Evolutionary conservation across 1,140 invertebrate genomes (phyloP), one percentile per base, ranked within the genome.

Genomic region (Hypsibius dujardini): DNA sequence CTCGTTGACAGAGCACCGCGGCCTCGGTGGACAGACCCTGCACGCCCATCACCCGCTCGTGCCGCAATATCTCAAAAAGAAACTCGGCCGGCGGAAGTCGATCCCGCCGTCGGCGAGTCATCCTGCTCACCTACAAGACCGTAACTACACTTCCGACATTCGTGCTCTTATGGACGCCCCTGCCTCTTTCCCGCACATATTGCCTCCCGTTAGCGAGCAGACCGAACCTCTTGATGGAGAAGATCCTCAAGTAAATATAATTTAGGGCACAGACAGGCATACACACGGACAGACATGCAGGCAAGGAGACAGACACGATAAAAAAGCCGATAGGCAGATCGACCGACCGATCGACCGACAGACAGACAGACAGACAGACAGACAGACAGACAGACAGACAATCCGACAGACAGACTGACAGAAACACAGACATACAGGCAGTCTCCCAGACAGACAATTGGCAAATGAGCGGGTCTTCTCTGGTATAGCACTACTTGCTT

Each of bases 11-110:
- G 62, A 67, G 62, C 62, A 67, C 62, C 62, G 62, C 62, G 62
- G 62, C 12, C 45, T 67, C 45, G 42, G 62, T 42, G 62, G 62
- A 15, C 3, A 12, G 12, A 67, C 62, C 42, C 42, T 67, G 42
- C 62, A 67, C 62, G 45, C 62, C 12, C 62, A 67, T 42, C 62
- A 67, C 45, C 62, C 62, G 12, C 42, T 67, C 3, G 62, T 67
- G 3, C 62, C 62, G 62, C 62, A 67, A 42, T 67, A 67, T 42
- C 42, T 67, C 3, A 67, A 67, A 42, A 67, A 67, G 62, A 67
- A 67, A 42, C 62, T 67, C 12, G 62, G 62, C 12, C 62, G 62
- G 12, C 12, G 62, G 62, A 67, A 67, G 42, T 67, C 62, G 12
- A 67, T 67, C 12, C 62, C 62, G 62, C 62, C 62, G 0, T 67